phyloP scores from a whole-genome alignment of 35 echinoderm and acorn worm genomes.

The Apostichopus japonicus region DNA sequence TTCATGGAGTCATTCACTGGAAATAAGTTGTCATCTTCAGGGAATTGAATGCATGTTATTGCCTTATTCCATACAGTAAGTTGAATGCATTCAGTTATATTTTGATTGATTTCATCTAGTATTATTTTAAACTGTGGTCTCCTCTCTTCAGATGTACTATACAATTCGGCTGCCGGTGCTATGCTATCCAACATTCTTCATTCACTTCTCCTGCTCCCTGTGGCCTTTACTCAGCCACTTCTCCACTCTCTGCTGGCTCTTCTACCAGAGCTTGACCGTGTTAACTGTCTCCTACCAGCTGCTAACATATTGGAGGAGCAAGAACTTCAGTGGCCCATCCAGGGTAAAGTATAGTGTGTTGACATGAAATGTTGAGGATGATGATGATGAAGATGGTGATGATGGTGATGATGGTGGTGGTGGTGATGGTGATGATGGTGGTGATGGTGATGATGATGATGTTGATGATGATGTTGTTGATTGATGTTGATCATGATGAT shows the following conservation, averaged over 20 bases:
- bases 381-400: not conserved
- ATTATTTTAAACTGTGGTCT: not conserved
- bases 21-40: no score
- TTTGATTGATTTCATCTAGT: not conserved
- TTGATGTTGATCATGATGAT: no score
- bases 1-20: no score
- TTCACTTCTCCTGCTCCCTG: slow-evolving; percentile 74
- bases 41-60: no score
- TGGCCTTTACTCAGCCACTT: slow-evolving; percentile 82
- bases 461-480: no score
- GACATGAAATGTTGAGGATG: no score
- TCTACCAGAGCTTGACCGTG: slow-evolving; percentile 84
- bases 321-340: slow-evolving; percentile 94
- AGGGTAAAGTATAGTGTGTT: slow-evolving; percentile 57
- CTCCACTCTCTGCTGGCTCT: slow-evolving; percentile 75
- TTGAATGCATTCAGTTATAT: no score
- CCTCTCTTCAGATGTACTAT: slow-evolving; percentile 76
- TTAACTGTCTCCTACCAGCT: slow-evolving; percentile 85
- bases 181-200: slow-evolving; percentile 95
- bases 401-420: not conserved
- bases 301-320: slow-evolving; percentile 85
- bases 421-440: no score
- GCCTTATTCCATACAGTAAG: no score
- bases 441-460: no score
- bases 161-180: slow-evolving; percentile 90